Evolutionary conservation across 1,140 invertebrate species (phyloP), one percentile per base, ranked within the genome.

Genomic region (Hermetia illucens): DNA sequence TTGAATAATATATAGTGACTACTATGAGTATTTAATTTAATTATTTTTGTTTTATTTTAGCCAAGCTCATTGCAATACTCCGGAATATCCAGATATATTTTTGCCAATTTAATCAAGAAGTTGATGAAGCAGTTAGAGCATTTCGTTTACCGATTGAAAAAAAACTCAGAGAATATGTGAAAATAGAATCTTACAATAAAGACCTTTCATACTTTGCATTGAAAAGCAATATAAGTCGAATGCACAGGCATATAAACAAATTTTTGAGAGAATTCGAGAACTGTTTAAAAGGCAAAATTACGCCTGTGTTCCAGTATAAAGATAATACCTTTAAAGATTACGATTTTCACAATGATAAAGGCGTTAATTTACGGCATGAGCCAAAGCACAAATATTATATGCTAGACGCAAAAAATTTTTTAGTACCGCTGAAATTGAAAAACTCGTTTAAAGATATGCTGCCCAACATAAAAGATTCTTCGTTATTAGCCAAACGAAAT

Each of bases 151-250:
- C 89, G 1, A 85, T 95, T 41, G 87, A 95, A 47, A 93, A 91
- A 63, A 84, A 91, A 59, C 53, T 97, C 2, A 82, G 82, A 43
- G 87, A 94, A 42, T 92, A 90, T 58, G 83, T 97, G 0, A 95
- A 96, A 58, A 95, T 98, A 30, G 82, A 81, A n/a, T 70, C 86
- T 21, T 98, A 92, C 83, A 92, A 87, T 53, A 66, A 74, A 44
- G 92, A 98, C 52, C 75, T 92, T 2, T 95, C 83, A 52, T 93
- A 93, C 55, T 95, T 85, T 75, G 76, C 87, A n/a, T 74, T 98
- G 6, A 90, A 87, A 45, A 77, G 84, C 45, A 79, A 82, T 4
- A 75, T 92, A 3, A 75, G 84, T 18, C 92, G 88, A 58, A 82
- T 85, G 1, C 89, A 95, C 52, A 76, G 80, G 44, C 87, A 78